Evolutionary conservation across 2,888 invertebrate genomes (phyloP), one percentile per base, ranked within the genome.

Genomic region (Carabus problematicus): DNA sequence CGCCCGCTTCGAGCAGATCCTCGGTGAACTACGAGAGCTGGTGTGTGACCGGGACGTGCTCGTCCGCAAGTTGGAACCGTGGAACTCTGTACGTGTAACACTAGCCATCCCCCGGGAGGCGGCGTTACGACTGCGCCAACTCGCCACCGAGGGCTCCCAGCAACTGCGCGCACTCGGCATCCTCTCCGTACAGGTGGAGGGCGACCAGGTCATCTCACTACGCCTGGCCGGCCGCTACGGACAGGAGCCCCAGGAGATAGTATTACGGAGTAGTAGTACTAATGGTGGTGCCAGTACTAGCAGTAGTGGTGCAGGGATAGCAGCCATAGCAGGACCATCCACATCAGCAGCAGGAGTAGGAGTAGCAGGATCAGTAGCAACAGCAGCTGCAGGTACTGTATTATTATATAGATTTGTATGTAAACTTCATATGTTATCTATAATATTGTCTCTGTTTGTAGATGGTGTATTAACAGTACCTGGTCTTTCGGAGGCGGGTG

Each of bases 31-130:
- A 79, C 89, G 92, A 82, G 85, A 87, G 82, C 86, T 94, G 82
- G 88, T 95, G 75, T 81, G 81, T 72, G 74, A 73, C 76, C 75
- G 54, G 18, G 60, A 42, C 9, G 49, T 56, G 73, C 81, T 84
- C 74, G 84, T 85, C 75, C 86, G 87, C 79, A 92, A 92, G 82
- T 89, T 96, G 85, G 97, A 97, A 89, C 97, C 97, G 87, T 98
- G 96, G 96, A 96, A 97, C 86, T 95, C 96, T 77, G 97, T 98
- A 78, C 91, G 95, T 84, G 96, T 98, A 83, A 97, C 97, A 85
- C 91, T 98, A 87, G 95, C 95, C 81, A 95, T 98, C 86, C 97
- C 97, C 79, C 91, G 93, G 82, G 97, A 97, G 85, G 97, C 97
- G 79, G 97, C 97, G 79, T 87, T 92, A 78, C 90, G 95, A 75